These are phyloP conservation scores for Dione juno DNA, from an alignment of 2,888 invertebrate genomes.

Conservation along the genomic window DNA sequence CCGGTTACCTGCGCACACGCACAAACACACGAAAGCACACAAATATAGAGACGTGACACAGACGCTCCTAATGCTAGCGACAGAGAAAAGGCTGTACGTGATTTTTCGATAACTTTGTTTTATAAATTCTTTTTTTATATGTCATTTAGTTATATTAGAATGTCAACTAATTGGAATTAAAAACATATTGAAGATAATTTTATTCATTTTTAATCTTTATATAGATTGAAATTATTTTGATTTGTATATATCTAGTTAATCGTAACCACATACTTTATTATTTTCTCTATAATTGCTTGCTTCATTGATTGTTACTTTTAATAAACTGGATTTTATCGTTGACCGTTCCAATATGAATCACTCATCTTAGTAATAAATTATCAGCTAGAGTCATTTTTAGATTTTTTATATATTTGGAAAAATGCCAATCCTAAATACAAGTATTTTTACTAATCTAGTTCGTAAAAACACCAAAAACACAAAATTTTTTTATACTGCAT, in stretches of 20 bases:
- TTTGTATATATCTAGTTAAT: not conserved
- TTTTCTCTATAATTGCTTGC: too few relatives aligned
- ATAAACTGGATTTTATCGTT: too few relatives aligned
- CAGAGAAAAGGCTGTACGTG: constrained; percentile 61
- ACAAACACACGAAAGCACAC: constrained; percentile 49
- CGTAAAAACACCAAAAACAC: too few relatives aligned
- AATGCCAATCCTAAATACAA: too few relatives aligned
- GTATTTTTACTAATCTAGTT: too few relatives aligned
- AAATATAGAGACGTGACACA: constrained; percentile 70
- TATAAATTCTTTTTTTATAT: constrained; percentile 27
- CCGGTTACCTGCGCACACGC: constrained; percentile 75
- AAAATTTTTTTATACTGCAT: too few relatives aligned
- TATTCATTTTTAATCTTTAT: not conserved
- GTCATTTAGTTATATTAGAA: constrained; percentile 35
- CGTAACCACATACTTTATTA: too few relatives aligned
- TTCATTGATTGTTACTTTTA: too few relatives aligned
- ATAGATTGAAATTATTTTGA: not conserved
- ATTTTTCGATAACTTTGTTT: constrained; percentile 48
- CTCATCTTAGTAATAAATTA: too few relatives aligned
- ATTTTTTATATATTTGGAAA: too few relatives aligned
- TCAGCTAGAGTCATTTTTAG: too few relatives aligned
- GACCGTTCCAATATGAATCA: too few relatives aligned
- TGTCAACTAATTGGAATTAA: constrained; percentile 20
- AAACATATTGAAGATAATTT: not conserved
- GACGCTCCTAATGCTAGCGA: constrained; percentile 66